These are phyloP conservation scores for Chelidonichthys spinosus DNA, from an alignment of 2,797 vertebrate species.

Conservation along the genomic window DNA sequence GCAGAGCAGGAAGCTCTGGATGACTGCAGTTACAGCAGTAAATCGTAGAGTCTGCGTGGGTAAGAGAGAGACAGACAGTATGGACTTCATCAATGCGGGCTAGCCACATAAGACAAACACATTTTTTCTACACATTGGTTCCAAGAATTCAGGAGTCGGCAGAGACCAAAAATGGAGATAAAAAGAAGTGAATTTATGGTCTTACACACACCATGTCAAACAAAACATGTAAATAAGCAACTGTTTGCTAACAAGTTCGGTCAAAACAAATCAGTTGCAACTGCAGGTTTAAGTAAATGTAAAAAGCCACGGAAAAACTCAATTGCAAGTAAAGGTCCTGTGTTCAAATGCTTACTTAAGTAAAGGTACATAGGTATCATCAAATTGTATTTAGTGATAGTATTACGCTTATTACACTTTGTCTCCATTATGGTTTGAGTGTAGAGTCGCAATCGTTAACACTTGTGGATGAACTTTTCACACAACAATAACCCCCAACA, in stretches of 20 bases:
- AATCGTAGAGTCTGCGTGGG: neutral
- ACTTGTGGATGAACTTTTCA: neutral
- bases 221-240: neutral
- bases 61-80: neutral
- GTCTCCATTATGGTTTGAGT: neutral
- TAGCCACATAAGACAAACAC: neutral
- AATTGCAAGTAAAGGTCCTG: neutral
- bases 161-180: too few species aligned
- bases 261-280: neutral
- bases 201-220: too few species aligned
- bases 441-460: neutral
- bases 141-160: neutral
- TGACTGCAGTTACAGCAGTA: constrained; percentile 10
- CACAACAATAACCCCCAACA: neutral
- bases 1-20: constrained; percentile 4
- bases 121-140: neutral
- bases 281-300: neutral
- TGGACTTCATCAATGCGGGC: neutral
- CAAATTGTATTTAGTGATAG: neutral
- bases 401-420: neutral
- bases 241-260: neutral
- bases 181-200: too few species aligned
- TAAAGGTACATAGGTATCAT: neutral
- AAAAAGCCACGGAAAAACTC: neutral
- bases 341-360: neutral